A percentile compares a stretch with the other conserved stretches of the same genome.
phyloP scores from a whole-genome alignment of 2,797 vertebrate species.

The Eulemur coronatus region DNA sequence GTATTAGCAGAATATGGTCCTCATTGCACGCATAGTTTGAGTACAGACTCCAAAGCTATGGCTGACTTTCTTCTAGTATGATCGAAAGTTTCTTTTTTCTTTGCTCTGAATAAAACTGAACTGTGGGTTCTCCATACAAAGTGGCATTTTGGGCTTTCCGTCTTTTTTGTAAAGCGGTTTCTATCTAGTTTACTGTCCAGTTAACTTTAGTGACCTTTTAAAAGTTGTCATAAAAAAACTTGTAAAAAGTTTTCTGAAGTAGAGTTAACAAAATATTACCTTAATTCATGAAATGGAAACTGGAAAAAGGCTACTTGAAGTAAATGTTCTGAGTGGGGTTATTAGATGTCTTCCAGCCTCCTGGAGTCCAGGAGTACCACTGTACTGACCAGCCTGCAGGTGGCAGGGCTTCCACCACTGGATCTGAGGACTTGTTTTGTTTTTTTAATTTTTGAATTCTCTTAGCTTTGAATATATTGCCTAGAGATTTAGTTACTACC shows the following conservation, averaged over 20 bases:
- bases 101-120: constrained; percentile 84
- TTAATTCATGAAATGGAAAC: constrained; percentile 74
- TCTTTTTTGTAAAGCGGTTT: constrained; percentile 70
- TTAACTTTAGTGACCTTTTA: constrained; percentile 59
- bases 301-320: constrained; percentile 55
- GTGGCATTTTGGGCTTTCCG: constrained; percentile 75
- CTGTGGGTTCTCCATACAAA: constrained; percentile 81
- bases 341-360: constrained; percentile 48
- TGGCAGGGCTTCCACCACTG: not conserved
- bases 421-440: constrained; percentile 23
- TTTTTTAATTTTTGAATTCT: not conserved
- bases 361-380: not conserved
- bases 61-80: constrained; percentile 82
- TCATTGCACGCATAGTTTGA: constrained; percentile 89
- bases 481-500: constrained; percentile 45
- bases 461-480: constrained; percentile 26
- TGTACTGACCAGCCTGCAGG: not conserved
- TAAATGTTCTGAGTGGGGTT: constrained; percentile 48
- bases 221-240: constrained; percentile 78
- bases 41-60: constrained; percentile 85
- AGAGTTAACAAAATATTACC: constrained; percentile 64
- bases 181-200: constrained; percentile 73
- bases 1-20: constrained; percentile 89
- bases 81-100: constrained; percentile 82
- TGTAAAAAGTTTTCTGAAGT: constrained; percentile 73